phyloP scores from a whole-genome alignment of 2,113 vertebrate species.

The Neofelis nebulosa region DNA sequence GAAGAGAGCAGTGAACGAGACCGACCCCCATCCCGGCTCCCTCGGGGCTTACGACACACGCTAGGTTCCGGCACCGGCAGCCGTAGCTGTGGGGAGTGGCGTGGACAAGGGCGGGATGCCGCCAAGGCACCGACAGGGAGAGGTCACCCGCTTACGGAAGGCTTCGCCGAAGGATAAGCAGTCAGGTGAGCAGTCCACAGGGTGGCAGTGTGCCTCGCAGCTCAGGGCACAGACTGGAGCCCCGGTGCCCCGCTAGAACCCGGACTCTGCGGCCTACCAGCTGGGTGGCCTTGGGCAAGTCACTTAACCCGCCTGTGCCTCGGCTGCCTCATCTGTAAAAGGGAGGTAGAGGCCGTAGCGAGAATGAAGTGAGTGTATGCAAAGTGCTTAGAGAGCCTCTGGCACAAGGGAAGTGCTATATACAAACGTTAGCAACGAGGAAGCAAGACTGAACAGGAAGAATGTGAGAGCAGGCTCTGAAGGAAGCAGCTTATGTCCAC shows the following conservation, averaged over 20 bases:
- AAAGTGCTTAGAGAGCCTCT: background rate
- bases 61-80: accelerated
- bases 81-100: no score
- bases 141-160: no score
- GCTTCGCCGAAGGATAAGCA: background rate
- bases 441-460: background rate
- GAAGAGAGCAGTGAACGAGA: background rate
- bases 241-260: accelerated
- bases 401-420: background rate
- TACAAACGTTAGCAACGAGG: background rate
- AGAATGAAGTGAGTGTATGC: background rate
- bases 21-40: background rate
- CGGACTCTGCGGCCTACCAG: background rate
- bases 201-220: background rate
- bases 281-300: background rate
- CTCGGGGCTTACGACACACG: background rate
- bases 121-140: accelerated
- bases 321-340: background rate
- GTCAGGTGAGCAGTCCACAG: background rate
- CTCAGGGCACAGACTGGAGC: background rate
- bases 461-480: background rate
- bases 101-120: accelerated
- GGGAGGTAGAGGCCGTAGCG: background rate
- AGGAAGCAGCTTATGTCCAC: background rate
- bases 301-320: background rate